Evolutionary conservation across 2,797 vertebrate genomes (phyloP).

Genomic region (Enteromius thamalakanensis): DNA sequence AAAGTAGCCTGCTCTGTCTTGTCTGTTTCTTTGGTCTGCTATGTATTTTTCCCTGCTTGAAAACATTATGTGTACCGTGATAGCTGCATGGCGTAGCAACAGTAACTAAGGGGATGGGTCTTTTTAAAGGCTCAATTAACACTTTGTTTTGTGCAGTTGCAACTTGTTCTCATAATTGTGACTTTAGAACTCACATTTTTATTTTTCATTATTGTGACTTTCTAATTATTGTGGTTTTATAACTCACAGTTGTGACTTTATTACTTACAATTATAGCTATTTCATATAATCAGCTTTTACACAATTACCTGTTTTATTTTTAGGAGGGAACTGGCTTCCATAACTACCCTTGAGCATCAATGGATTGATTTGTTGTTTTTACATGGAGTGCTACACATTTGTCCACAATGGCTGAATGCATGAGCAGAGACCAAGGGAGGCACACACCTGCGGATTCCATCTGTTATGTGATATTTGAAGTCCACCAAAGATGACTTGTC

Average conservation of each 20-base stretch:
- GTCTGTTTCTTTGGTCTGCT: too few species aligned
- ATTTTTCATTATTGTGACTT: neutral
- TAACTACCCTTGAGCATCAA: neutral
- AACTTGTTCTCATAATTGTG: neutral
- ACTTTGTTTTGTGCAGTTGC: neutral
- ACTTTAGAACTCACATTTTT: neutral
- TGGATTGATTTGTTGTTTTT: slow-evolving; percentile 19
- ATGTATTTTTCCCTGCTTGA: too few species aligned
- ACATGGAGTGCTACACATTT: slow-evolving; percentile 8
- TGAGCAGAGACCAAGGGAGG: neutral
- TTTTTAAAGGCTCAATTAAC: neutral
- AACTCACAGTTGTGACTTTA: neutral
- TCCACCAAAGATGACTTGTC: slow-evolving; percentile 12
- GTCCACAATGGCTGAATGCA: slow-evolving; percentile 6
- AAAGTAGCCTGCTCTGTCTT: too few species aligned
- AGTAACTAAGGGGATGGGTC: neutral
- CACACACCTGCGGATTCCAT: neutral
- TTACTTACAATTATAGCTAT: neutral
- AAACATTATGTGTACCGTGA: too few species aligned
- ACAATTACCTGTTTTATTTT: neutral
- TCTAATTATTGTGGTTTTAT: neutral
- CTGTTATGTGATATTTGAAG: neutral
- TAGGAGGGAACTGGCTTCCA: neutral
- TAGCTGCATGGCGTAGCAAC: neutral
- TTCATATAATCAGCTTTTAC: neutral